Evolutionary conservation across 2,797 vertebrate species (phyloP).

Genomic region (Alfaro cultratus): DNA sequence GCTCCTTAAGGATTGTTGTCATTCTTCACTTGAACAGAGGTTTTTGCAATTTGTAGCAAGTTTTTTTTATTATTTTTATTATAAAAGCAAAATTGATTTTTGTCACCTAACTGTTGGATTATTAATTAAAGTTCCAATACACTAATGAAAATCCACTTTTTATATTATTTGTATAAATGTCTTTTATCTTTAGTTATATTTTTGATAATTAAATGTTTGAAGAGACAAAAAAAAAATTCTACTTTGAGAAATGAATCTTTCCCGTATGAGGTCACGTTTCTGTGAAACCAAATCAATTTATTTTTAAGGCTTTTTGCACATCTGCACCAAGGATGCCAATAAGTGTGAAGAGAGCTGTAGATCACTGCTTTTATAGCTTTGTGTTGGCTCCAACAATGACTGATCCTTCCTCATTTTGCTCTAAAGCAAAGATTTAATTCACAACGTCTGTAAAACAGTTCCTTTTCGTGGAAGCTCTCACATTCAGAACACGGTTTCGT

Average conservation of each 20-base stretch:
- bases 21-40: background rate
- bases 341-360: background rate
- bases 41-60: background rate
- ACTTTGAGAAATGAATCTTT: background rate
- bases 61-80: too few species aligned
- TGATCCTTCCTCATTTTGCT: conserved; percentile 34
- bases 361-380: background rate
- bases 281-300: background rate
- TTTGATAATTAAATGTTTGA: background rate
- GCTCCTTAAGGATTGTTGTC: background rate
- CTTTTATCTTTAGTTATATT: background rate
- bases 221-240: background rate
- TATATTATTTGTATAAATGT: background rate
- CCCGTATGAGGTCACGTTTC: background rate
- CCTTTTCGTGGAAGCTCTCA: conserved; percentile 32
- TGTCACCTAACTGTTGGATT: background rate
- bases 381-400: conserved; percentile 13
- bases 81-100: background rate
- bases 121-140: background rate
- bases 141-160: background rate
- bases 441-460: conserved; percentile 16
- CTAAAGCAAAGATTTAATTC: conserved; percentile 37
- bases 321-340: background rate
- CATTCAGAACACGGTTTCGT: conserved; percentile 51
- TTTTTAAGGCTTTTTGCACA: background rate